Evolutionary conservation across 2,797 vertebrate genomes (phyloP).

Genomic region (Lemur catta): DNA sequence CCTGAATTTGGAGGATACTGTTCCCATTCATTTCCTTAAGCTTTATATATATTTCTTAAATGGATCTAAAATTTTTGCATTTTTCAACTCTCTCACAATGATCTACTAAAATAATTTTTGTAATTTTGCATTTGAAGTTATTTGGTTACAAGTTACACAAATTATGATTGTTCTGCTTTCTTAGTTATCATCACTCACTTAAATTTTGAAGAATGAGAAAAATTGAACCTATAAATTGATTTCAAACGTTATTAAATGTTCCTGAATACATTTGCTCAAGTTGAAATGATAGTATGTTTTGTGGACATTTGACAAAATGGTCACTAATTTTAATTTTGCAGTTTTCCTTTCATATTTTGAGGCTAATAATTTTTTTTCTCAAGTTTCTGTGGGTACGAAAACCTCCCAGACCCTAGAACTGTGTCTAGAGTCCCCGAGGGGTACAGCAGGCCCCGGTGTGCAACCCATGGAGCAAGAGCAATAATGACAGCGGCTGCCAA

Average conservation of each 20-base stretch:
- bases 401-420: neutral
- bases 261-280: neutral
- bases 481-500: neutral
- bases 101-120: neutral
- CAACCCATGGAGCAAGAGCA: neutral
- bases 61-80: neutral
- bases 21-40: neutral
- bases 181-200: neutral
- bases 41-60: neutral
- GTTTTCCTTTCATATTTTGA: neutral
- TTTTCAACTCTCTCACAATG: neutral
- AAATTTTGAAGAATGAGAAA: neutral
- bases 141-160: neutral
- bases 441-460: neutral
- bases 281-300: neutral
- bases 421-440: neutral
- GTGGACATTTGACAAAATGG: neutral
- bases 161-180: neutral
- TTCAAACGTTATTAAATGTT: neutral
- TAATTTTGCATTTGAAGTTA: neutral
- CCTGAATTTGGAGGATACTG: neutral
- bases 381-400: neutral
- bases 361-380: neutral
- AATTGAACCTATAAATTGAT: neutral
- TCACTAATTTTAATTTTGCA: neutral